Evolutionary conservation across 1,140 invertebrate genomes (phyloP), one percentile per base, ranked within the genome.

Genomic region (Caenorhabditis latens): DNA sequence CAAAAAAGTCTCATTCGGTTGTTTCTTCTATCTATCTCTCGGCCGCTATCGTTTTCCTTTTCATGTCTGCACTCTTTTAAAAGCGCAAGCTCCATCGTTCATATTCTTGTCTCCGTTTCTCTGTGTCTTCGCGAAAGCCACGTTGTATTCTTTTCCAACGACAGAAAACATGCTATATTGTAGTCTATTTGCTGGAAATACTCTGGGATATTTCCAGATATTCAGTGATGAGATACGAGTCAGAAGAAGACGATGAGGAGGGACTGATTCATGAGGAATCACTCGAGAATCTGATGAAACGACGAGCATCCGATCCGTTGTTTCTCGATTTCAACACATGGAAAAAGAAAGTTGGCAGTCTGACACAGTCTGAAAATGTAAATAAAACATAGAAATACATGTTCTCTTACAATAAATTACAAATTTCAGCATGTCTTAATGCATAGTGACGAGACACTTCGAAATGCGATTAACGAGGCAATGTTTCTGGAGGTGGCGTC

Each of bases 371-470:
- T 4, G 71, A 79, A 50, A 79, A 53, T 24, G 71, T 79, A 79
- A 24, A 3, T 63, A 40, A 7, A 24, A 32, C 5, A 63, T 2
- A 63, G 0, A 1, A 21, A 46, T 19, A 43, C 1, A 7, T 71
- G 4, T 46, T 46, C 1, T 11, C 16, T 46, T 46, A 4, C 16
- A 46, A 46, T 46, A 19, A 71, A 16, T 46, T 2, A 71, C 0
- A n/a, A 14, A 32, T 79, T 79, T n/a, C 67, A 79, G 71, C 46
- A 79, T 50, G 71, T 79, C 14, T 21, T 79, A 9, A 79, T 79
- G 46, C n/a, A 79, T 14, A 79, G 42, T 50, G 71, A 79, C 19
- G 71, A 79, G 24, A 46, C 50, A 11, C 43, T 79, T 24, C 71
- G 71, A 6, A 53, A 50, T 13, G 71, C 71, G 8, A 79, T 79